phyloP scores from a whole-genome alignment of 1,140 invertebrate genomes.

The Aphis gossypii region DNA sequence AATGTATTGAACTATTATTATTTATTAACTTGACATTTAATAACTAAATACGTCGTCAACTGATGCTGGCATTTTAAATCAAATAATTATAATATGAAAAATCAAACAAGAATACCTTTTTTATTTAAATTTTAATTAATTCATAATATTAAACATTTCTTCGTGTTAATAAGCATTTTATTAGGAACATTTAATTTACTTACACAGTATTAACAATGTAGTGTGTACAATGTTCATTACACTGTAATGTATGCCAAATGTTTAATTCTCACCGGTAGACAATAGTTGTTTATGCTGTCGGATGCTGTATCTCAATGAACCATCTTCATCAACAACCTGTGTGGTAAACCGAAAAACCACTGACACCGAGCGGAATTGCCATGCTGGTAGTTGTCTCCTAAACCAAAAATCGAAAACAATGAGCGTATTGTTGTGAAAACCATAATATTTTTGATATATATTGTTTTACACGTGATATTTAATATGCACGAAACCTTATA shows the following conservation, averaged over 20 bases:
- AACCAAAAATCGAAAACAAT: conserved; percentile 31
- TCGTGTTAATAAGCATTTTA: not conserved
- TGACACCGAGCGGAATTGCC: not conserved
- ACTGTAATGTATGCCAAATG: not conserved
- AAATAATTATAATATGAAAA: not conserved
- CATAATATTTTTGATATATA: not conserved
- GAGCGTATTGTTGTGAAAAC: not conserved
- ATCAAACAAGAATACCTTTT: not conserved
- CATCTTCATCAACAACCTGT: conserved; percentile 30
- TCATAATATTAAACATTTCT: not conserved
- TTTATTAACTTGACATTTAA: not conserved
- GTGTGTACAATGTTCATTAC: not conserved
- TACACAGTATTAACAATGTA: not conserved
- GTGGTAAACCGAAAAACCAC: conserved; percentile 2
- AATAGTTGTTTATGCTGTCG: conserved; percentile 9
- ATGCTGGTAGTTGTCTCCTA: conserved; percentile 42
- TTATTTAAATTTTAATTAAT: not conserved
- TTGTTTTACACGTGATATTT: conserved; percentile 50
- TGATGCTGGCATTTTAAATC: not conserved
- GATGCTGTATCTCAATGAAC: conserved; percentile 27
- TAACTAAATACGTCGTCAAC: not conserved
- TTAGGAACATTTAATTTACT: not conserved
- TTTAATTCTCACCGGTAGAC: not conserved
- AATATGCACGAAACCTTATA: conserved; percentile 44
- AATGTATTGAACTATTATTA: not conserved